A percentile compares a stretch with the other conserved stretches of the same genome.
These are phyloP conservation scores for Drosophila cracens DNA, from an alignment of 2,888 invertebrate species.

Conservation along the genomic window DNA sequence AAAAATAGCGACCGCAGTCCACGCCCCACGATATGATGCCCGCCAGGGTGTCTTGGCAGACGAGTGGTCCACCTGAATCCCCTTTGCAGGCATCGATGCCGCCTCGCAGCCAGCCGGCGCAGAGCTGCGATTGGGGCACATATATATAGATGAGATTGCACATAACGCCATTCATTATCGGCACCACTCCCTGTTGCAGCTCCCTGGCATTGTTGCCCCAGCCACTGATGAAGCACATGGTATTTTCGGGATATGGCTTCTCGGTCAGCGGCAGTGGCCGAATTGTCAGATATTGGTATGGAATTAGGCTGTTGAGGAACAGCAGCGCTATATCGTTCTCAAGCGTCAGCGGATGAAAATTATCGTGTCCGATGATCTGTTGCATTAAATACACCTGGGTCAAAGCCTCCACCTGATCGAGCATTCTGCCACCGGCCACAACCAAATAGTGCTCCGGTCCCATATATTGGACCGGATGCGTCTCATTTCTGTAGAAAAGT, in stretches of 20 bases:
- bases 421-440: constrained; percentile 45
- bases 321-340: constrained; percentile 63
- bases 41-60: constrained; percentile 25
- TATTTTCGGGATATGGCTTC: constrained; percentile 1
- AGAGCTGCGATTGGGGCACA: constrained; percentile 53
- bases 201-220: constrained; percentile 44
- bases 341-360: constrained; percentile 25
- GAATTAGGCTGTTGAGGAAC: constrained; percentile 51
- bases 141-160: constrained; percentile 47
- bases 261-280: constrained; percentile 17
- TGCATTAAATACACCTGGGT: constrained; percentile 39
- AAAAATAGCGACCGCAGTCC: constrained; percentile 41
- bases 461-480: constrained; percentile 11
- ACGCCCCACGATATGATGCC: constrained; percentile 52
- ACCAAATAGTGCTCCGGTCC: constrained; percentile 37
- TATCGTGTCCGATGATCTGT: constrained; percentile 38
- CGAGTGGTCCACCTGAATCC: constrained; percentile 48
- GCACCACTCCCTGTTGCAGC: constrained; percentile 46
- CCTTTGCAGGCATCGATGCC: constrained; percentile 59
- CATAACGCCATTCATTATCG: constrained; percentile 34
- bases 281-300: constrained; percentile 8
- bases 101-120: constrained; percentile 61
- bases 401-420: neutral
- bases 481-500: constrained; percentile 31
- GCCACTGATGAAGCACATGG: constrained; percentile 52